phyloP scores from a whole-genome alignment of 2,888 invertebrate genomes.

The Stenurella melanura region DNA sequence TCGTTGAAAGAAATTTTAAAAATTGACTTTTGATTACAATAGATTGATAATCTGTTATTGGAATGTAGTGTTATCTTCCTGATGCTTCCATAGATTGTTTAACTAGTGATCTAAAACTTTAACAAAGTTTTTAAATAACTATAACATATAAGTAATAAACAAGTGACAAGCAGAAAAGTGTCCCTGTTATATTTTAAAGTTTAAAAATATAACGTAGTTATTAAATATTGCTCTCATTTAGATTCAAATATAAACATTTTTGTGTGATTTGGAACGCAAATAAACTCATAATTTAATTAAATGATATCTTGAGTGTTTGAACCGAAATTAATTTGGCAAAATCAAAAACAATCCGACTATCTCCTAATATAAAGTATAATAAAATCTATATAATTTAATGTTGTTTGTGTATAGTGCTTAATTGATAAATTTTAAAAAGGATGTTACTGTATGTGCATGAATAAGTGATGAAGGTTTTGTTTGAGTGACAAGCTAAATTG shows the following conservation, averaged over 20 bases:
- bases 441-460: constrained; percentile 9
- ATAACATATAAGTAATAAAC: not conserved
- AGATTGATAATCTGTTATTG: not conserved
- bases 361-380: constrained; percentile 16
- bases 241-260: not conserved
- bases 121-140: not conserved
- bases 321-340: constrained; percentile 16
- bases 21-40: constrained; percentile 7
- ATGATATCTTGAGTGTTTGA: not conserved
- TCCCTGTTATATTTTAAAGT: not conserved
- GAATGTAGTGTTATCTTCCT: not conserved
- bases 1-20: constrained; percentile 41
- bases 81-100: constrained; percentile 1
- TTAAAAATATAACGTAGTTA: not conserved
- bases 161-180: constrained; percentile 11
- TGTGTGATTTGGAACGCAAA: constrained; percentile 8
- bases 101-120: constrained; percentile 5
- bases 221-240: not conserved
- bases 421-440: constrained; percentile 25
- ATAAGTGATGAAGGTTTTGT: constrained; percentile 28
- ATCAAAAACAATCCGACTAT: constrained; percentile 15
- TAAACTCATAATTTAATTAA: not conserved
- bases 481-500: constrained; percentile 39
- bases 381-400: constrained; percentile 19
- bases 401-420: constrained; percentile 20